Conservation (phyloP, 2,797 vertebrate genomes). For the Pantherophis vulpinus region DNA sequence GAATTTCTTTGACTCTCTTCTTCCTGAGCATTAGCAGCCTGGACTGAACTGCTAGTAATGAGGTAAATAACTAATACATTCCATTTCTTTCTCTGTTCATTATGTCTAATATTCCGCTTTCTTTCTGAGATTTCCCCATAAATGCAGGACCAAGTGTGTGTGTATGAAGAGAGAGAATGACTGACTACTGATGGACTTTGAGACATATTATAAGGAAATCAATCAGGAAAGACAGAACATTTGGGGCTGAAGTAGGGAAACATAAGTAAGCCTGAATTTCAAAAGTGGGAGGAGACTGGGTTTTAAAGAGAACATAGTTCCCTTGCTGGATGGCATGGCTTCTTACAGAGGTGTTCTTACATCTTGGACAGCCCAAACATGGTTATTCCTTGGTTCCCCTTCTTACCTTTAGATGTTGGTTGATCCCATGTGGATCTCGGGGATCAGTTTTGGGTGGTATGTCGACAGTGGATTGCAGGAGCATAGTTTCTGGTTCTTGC, state of each 20-base stretch:
- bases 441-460: slow-evolving; percentile 38
- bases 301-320: neutral
- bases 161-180: neutral
- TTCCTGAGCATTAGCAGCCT: neutral
- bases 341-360: neutral
- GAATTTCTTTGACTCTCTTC: neutral
- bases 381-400: neutral
- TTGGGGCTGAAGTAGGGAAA: neutral
- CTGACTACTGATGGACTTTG: neutral
- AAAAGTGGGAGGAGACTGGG: neutral
- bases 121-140: neutral
- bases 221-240: too few relatives aligned
- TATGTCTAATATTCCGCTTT: neutral
- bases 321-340: neutral
- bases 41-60: neutral
- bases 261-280: neutral
- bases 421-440: slow-evolving; percentile 77
- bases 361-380: neutral
- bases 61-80: neutral
- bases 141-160: neutral
- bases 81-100: neutral
- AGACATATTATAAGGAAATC: neutral
- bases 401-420: slow-evolving; percentile 75
- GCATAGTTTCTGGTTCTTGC: slow-evolving; percentile 39
- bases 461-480: slow-evolving; percentile 39